These are phyloP conservation scores for Lasioglossum zephyrum DNA, from an alignment of 2,888 invertebrate species.

Conservation along the genomic window DNA sequence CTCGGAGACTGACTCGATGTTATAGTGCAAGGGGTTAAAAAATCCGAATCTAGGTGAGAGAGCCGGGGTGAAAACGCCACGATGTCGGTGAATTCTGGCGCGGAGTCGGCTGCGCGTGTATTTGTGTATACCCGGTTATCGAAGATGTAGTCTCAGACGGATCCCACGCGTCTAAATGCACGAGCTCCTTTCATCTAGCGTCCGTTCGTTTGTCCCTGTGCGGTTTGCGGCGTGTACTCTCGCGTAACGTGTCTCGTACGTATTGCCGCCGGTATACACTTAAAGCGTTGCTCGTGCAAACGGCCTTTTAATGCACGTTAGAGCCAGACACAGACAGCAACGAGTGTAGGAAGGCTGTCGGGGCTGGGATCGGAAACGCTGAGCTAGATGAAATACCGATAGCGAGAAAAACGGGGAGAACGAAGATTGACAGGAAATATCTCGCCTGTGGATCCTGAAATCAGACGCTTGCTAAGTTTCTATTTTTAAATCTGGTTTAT, in stretches of 20 bases:
- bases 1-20: background rate
- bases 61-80: conserved; percentile 7
- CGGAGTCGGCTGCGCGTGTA: background rate
- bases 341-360: conserved; percentile 30
- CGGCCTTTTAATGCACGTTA: conserved; percentile 31
- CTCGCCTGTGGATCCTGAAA: background rate
- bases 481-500: background rate
- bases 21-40: background rate
- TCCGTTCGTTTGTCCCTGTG: conserved; percentile 70
- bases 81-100: background rate
- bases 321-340: conserved; percentile 6
- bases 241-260: conserved; percentile 41
- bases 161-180: conserved; percentile 76
- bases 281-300: conserved; percentile 48
- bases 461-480: background rate
- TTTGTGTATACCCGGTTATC: conserved; percentile 35
- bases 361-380: conserved; percentile 22
- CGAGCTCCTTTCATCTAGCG: conserved; percentile 71
- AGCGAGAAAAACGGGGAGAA: background rate
- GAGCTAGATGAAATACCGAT: conserved; percentile 27
- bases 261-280: conserved; percentile 22
- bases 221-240: conserved; percentile 58
- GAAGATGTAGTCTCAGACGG: conserved; percentile 55
- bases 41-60: conserved; percentile 9
- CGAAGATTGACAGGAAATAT: conserved; percentile 13